phyloP scores from a whole-genome alignment of 2,888 invertebrate species.

The Lasius platythorax region DNA sequence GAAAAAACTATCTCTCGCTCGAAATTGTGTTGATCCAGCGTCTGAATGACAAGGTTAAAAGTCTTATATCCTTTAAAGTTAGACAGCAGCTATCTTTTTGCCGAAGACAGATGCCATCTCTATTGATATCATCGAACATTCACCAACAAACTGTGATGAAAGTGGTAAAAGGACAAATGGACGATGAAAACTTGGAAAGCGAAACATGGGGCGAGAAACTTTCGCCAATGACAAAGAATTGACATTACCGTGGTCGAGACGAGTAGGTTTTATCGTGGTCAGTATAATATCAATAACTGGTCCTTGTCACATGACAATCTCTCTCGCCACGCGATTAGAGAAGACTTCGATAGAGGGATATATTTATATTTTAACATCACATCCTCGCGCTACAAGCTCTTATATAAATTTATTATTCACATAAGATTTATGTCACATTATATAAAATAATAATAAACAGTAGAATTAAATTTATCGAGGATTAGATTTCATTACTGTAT shows the following conservation, averaged over 20 bases:
- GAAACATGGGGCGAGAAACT: background rate
- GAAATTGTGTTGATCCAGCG: background rate
- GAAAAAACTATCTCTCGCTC: background rate
- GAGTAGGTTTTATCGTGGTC: background rate
- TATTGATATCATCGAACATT: background rate
- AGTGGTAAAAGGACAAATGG: background rate
- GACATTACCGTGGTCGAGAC: background rate
- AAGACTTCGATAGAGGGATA: background rate
- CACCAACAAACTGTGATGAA: background rate
- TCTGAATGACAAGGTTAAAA: background rate
- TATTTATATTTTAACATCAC: background rate
- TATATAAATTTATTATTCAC: background rate
- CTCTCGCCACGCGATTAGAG: background rate
- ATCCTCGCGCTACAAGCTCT: background rate
- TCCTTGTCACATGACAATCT: background rate
- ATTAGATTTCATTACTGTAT: background rate
- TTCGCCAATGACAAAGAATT: background rate
- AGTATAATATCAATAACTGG: background rate
- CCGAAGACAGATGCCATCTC: background rate
- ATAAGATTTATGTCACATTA: background rate
- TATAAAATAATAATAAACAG: background rate
- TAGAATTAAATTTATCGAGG: background rate
- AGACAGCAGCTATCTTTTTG: background rate
- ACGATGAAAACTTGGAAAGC: background rate
- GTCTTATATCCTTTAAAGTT: background rate